Evolutionary conservation across 2,797 vertebrate species (phyloP), one percentile per base, ranked within the genome.

Genomic region (Aythya fuligula): DNA sequence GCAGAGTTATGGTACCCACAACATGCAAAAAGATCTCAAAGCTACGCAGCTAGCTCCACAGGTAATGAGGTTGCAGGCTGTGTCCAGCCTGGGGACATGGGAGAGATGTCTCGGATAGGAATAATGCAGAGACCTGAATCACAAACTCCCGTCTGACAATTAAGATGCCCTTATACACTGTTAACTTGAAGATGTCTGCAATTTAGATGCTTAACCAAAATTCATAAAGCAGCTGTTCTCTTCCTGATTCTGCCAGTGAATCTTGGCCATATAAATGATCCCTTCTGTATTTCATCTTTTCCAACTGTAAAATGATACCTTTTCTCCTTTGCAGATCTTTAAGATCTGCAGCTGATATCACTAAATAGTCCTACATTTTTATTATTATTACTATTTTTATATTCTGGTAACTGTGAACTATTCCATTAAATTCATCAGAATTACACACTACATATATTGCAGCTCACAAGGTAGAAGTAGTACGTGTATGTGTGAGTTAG

Each of bases 191-290:
- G 64, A 75, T 14, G 47, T 70, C 41, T 91, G 66, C 43, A 56
- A 76, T 75, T 73, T 6, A 77, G 74, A 66, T 72, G 76, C 36
- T 88, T 76, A 66, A 60, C 30, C 58, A 82, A 84, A 76, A 66
- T 43, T 60, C 71, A 76, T 61, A 57, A 82, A 58, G 67, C 85
- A 95, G 65, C 71, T 92, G 93, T 54, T 94, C 88, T 84, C n/a
- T 56, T 76, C 76, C 61, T 69, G 74, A 2, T 18, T 54, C 71
- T 89, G 90, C 53, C 88, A 91, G 74, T 51, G 36, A 91, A 82
- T 86, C 92, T 73, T 73, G 67, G 74, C 88, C 64, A 70, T 2
- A 8, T 20, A n/a, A 78, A 30, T 85, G 25, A 67, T 25, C 73
- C 66, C 39, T 70, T 70, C 67, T 75, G 66, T 54, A 43, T 87